phyloP scores from a whole-genome alignment of 2,113 vertebrate species.

The Gobius niger region DNA sequence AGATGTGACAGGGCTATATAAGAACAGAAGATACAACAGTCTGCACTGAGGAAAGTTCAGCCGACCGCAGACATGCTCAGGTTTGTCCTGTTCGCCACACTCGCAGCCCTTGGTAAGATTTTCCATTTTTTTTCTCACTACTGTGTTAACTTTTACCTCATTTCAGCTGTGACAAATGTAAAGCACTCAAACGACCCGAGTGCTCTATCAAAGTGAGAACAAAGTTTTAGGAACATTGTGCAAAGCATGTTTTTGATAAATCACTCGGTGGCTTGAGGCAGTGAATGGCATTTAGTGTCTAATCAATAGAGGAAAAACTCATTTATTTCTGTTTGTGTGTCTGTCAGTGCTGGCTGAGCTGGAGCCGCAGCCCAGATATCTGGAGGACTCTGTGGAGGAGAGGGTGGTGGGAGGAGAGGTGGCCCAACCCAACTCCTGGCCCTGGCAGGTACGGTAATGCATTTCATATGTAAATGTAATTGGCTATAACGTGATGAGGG shows the following conservation, averaged over 20 bases:
- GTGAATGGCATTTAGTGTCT: too few relatives aligned
- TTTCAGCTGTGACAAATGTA: too few relatives aligned
- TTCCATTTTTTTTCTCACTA: too few relatives aligned
- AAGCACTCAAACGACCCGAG: too few relatives aligned
- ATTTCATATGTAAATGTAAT: too few relatives aligned
- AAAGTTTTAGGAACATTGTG: too few relatives aligned
- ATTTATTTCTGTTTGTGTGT: background rate
- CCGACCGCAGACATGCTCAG: constrained; percentile 75
- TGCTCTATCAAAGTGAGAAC: too few relatives aligned
- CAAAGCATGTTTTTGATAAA: too few relatives aligned
- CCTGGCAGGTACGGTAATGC: constrained; percentile 82
- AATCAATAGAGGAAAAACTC: too few relatives aligned
- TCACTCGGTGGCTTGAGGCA: too few relatives aligned
- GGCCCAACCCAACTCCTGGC: constrained; percentile 79
- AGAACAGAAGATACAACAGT: constrained; percentile 7
- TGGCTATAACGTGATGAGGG: too few relatives aligned
- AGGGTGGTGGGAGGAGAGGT: constrained; percentile 86
- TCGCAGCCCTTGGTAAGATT: constrained; percentile 80
- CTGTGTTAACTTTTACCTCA: too few relatives aligned
- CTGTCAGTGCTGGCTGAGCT: constrained; percentile 71
- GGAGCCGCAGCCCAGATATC: constrained; percentile 73
- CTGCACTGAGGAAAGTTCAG: constrained; percentile 23
- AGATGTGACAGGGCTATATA: constrained; percentile 53
- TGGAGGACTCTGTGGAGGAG: constrained; percentile 30
- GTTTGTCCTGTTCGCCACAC: constrained; percentile 73